These are phyloP conservation scores for Armadillidium nasatum DNA, from an alignment of 1,140 invertebrate genomes.

Conservation along the genomic window DNA sequence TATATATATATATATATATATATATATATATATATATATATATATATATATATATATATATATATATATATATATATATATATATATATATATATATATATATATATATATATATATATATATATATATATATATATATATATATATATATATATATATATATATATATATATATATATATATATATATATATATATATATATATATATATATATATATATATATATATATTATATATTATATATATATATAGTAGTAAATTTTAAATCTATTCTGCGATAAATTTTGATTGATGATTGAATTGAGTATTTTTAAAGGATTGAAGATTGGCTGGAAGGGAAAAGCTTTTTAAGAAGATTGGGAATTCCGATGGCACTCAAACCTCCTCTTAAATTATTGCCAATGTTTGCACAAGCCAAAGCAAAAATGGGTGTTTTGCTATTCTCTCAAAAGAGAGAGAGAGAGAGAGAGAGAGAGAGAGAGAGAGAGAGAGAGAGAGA, in stretches of 20 bases:
- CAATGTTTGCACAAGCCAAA: background rate
- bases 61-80: constrained; percentile 16
- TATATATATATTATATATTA: background rate
- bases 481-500: background rate
- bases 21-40: constrained; percentile 10
- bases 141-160: background rate
- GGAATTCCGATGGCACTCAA: background rate
- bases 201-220: constrained; percentile 13
- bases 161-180: constrained; percentile 1
- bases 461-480: constrained; percentile 8
- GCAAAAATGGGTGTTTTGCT: background rate
- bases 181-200: constrained; percentile 8
- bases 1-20: background rate
- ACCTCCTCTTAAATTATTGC: constrained; percentile 3
- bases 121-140: background rate
- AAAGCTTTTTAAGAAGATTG: background rate
- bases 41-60: constrained; percentile 2
- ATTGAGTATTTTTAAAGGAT: background rate
- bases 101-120: constrained; percentile 6
- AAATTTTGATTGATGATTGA: background rate
- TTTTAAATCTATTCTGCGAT: background rate
- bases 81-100: background rate
- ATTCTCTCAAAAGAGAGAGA: background rate
- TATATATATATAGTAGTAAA: background rate
- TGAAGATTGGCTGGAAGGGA: background rate